phyloP scores from a whole-genome alignment of 53 echinoderm and acorn worm species.

The Actinopyga echinites region DNA sequence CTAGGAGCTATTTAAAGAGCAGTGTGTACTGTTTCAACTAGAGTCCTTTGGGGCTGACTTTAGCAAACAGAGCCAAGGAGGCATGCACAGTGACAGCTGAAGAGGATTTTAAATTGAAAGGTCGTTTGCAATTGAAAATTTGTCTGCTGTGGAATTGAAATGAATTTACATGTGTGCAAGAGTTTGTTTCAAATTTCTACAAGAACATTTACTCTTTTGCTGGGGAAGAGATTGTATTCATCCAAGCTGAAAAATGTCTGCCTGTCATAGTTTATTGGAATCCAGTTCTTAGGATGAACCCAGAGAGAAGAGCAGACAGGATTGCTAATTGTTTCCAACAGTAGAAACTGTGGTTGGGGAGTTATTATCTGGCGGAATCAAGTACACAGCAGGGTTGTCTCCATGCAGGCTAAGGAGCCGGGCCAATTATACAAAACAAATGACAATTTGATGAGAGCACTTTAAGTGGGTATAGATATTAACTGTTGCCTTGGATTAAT shows the following conservation, averaged over 20 bases:
- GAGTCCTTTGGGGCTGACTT: constrained; percentile 6
- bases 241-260: constrained; percentile 14
- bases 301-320: background rate
- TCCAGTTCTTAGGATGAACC: background rate
- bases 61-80: constrained; percentile 1
- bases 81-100: constrained; percentile 1
- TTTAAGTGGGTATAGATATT: no score
- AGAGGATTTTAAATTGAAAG: constrained; percentile 30
- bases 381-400: constrained; percentile 34
- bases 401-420: constrained; percentile 10
- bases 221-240: background rate
- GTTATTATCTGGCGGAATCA: background rate
- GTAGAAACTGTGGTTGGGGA: background rate
- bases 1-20: constrained; percentile 8
- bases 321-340: constrained; percentile 28
- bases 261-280: constrained; percentile 11
- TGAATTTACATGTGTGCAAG: constrained; percentile 17
- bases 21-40: constrained; percentile 35
- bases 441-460: background rate
- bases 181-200: background rate
- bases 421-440: constrained; percentile 31
- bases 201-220: background rate
- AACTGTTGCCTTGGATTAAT: no score
- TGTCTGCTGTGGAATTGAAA: background rate
- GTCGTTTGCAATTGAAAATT: constrained; percentile 24